These are phyloP conservation scores for Athrips mouffetella DNA, from an alignment of 2,888 invertebrate species.

Conservation along the genomic window DNA sequence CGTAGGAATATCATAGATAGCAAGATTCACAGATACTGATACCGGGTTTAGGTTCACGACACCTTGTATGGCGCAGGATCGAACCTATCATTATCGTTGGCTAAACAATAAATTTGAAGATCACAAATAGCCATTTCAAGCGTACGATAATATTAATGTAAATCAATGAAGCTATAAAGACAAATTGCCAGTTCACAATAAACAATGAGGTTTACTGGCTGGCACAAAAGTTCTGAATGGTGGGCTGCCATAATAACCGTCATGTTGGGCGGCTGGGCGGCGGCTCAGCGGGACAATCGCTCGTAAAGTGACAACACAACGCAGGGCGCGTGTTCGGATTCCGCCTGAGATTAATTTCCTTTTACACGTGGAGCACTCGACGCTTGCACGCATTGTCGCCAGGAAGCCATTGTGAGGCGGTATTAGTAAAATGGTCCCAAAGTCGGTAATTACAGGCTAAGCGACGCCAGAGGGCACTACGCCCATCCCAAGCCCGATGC, in stretches of 20 bases:
- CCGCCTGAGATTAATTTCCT: constrained; percentile 10
- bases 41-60: constrained; percentile 42
- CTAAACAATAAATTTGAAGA: constrained; percentile 17
- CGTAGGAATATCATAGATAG: constrained; percentile 44
- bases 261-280: constrained; percentile 31
- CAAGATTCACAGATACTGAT: constrained; percentile 43
- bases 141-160: constrained; percentile 19
- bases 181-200: constrained; percentile 29
- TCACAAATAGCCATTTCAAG: constrained; percentile 16
- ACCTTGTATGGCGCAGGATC: constrained; percentile 9
- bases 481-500: constrained; percentile 33
- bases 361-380: constrained; percentile 14
- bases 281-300: constrained; percentile 43
- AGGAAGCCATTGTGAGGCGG: constrained; percentile 40
- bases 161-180: constrained; percentile 35
- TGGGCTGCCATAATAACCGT: constrained; percentile 41
- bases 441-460: constrained; percentile 42
- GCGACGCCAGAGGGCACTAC: constrained; percentile 32
- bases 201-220: constrained; percentile 32
- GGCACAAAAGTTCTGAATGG: constrained; percentile 33
- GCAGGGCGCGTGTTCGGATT: constrained; percentile 20
- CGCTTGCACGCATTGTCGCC: constrained; percentile 33
- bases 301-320: constrained; percentile 52
- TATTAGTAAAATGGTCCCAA: constrained; percentile 45
- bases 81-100: constrained; percentile 12